Percentiles rank a stretch among this genome's conserved stretches.
These are phyloP conservation scores for Scolopax mira DNA, from an alignment of 2,113 vertebrate genomes.

Conservation along the genomic window DNA sequence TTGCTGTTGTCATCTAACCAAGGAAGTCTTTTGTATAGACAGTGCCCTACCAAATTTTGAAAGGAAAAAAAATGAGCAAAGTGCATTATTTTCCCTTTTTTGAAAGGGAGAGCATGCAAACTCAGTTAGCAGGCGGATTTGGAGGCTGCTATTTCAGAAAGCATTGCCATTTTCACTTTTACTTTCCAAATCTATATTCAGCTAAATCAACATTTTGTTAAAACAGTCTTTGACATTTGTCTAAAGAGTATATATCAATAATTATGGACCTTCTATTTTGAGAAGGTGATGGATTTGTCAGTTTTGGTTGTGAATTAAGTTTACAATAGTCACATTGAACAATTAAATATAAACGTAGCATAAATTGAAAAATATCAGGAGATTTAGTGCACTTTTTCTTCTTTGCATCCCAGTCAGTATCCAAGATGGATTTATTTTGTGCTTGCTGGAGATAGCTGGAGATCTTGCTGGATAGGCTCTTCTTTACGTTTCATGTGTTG, in stretches of 20 bases:
- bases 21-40: not conserved
- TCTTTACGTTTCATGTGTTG: not conserved
- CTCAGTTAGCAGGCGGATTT: not conserved
- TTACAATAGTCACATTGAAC: not conserved
- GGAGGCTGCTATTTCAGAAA: not conserved
- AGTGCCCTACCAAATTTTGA: not conserved
- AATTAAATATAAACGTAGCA: not conserved
- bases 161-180: not conserved
- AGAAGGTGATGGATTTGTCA: not conserved
- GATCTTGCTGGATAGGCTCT: too few relatives aligned
- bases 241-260: not conserved
- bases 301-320: not conserved
- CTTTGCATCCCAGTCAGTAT: not conserved
- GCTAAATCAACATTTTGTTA: conserved; percentile 8
- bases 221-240: not conserved
- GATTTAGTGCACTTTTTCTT: not conserved
- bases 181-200: not conserved
- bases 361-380: not conserved
- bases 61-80: not conserved
- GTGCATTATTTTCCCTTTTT: not conserved
- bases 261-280: not conserved
- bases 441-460: not conserved
- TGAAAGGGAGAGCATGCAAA: not conserved
- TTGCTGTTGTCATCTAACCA: not conserved
- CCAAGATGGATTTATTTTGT: not conserved